Evolutionary conservation across 2,797 vertebrate genomes (phyloP).

Genomic region (Chloroceryle inda): DNA sequence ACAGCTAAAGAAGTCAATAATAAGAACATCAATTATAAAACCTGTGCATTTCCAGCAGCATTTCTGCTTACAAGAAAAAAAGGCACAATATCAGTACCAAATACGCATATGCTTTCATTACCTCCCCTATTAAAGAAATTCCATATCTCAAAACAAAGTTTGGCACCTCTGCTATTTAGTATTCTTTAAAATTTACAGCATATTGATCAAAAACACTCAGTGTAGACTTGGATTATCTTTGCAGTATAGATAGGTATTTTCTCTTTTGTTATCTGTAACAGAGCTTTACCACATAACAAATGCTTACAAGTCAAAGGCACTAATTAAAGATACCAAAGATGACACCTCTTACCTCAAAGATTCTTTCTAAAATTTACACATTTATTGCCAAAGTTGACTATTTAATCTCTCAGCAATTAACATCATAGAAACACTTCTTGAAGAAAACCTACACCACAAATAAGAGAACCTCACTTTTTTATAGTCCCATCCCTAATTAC

Average conservation of each 20-base stretch:
- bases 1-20: neutral
- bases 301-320: neutral
- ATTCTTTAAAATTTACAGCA: neutral
- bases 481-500: neutral
- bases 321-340: neutral
- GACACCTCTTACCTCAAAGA: neutral
- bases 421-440: neutral
- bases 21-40: neutral
- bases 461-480: neutral
- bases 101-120: neutral
- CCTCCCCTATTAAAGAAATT: neutral
- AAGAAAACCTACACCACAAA: neutral
- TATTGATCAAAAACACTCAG: neutral
- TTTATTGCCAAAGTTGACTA: neutral
- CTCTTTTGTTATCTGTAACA: neutral
- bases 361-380: conserved; percentile 32
- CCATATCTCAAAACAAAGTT: neutral
- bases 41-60: neutral
- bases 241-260: neutral
- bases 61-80: neutral
- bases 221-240: neutral
- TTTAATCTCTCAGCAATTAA: neutral
- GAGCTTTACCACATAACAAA: neutral
- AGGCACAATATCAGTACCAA: neutral
- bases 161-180: neutral